Base-by-base conservation (phyloP, 1,140 invertebrate species). In the Ectropis grisescens region DNA sequence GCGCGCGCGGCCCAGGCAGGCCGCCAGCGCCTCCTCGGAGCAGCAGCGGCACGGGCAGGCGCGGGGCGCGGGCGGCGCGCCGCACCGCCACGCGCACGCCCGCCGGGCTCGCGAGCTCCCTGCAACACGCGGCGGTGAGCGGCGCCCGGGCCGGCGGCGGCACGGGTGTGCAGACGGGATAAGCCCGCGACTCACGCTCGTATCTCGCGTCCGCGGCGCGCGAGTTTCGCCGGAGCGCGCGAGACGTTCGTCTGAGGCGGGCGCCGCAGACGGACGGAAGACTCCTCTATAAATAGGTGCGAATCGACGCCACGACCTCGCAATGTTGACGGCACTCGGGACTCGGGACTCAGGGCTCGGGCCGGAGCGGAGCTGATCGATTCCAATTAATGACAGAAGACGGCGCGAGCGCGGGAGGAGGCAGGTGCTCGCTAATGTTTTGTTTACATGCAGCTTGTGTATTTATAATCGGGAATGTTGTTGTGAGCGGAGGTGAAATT, bases 131-230 rank as follows among this genome's bases (percentile, higher is more conserved):
- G 76, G 68, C 62, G 71, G 68, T 38, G 84, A 82, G 50, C 85
- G 72, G 46, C 85, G 83, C 30, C 85, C 84, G 19, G 84, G 84
- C 69, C 86, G 86, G 42, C 85, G n/a, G n/a, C n/a, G n/a, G n/a
- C n/a, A n/a, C n/a, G n/a, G n/a, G n/a, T n/a, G n/a, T 24, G 29
- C 38, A 35, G 31, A 33, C 51, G 56, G n/a, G 53, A 34, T 12
- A 30, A 29, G 57, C 66, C 66, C 65, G 66, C 57, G 56, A 42
- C 57, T 47, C 60, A 61, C 65, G 60, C 51, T 56, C n/a, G n/a
- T n/a, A n/a, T n/a, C n/a, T 8, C 55, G 58, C 47, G 58, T 60
- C 41, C 44, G 47, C 16, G 3, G 16, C 3, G 8, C 3, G 16
- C 3, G 16, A 3, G 16, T 3, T 19, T 19, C 16, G 16, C 3